Evolutionary conservation across 2,888 invertebrate genomes (phyloP).

Genomic region (Odontocolon sp.): DNA sequence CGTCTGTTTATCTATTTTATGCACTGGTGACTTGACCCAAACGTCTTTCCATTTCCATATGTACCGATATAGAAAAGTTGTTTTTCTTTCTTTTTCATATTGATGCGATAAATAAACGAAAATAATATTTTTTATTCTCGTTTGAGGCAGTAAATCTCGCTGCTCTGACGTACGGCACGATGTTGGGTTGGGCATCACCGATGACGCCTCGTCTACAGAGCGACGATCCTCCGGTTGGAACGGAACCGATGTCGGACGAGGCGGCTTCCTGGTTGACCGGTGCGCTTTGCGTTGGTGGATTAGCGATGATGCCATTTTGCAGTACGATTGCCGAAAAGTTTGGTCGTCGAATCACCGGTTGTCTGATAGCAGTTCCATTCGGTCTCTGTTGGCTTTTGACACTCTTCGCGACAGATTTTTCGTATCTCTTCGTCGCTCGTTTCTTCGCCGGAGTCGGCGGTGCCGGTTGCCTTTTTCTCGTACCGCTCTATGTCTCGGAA

Average conservation of each 20-base stretch:
- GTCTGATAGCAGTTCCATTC: constrained; percentile 82
- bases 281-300: constrained; percentile 83
- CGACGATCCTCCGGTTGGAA: constrained; percentile 79
- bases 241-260: constrained; percentile 81
- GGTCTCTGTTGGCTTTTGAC: constrained; percentile 84
- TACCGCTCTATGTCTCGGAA: constrained; percentile 86
- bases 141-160: constrained; percentile 76
- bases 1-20: too few relatives aligned
- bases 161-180: constrained; percentile 78
- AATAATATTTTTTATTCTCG: constrained; percentile 3
- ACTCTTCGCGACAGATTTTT: constrained; percentile 80
- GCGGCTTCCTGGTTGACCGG: constrained; percentile 83
- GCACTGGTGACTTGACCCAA: too few relatives aligned
- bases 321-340: constrained; percentile 81
- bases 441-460: constrained; percentile 84
- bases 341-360: constrained; percentile 83
- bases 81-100: background rate
- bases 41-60: too few relatives aligned
- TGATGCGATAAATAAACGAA: background rate
- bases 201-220: constrained; percentile 81
- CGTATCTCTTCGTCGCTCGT: constrained; percentile 82
- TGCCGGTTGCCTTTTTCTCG: constrained; percentile 82
- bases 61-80: constrained; percentile 7
- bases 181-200: constrained; percentile 84
- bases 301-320: constrained; percentile 81